These are phyloP conservation scores for Nephrotoma guestfalica DNA, from an alignment of 2,888 invertebrate genomes.

Conservation along the genomic window DNA sequence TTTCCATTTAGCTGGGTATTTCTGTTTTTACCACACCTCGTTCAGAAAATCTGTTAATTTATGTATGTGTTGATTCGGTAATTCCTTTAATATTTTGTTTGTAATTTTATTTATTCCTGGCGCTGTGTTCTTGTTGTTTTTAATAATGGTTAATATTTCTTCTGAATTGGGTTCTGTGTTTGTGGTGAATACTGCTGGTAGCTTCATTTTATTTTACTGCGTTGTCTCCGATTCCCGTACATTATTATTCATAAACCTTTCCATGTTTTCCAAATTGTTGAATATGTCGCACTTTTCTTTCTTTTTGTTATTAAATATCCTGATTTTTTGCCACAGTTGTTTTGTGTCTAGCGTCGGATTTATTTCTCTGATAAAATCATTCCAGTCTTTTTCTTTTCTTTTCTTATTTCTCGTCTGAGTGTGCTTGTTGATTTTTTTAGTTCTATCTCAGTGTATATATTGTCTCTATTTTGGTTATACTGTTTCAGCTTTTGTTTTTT, in stretches of 20 bases:
- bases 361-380: neutral
- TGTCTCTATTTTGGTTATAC: too few species aligned
- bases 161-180: neutral
- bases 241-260: neutral
- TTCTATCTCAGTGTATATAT: too few species aligned
- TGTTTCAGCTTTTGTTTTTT: too few species aligned
- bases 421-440: too few species aligned
- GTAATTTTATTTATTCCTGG: neutral
- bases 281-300: neutral
- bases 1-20: too few species aligned
- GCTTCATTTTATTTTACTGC: neutral
- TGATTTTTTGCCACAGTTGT: neutral
- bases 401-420: neutral
- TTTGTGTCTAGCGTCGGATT: neutral
- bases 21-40: too few species aligned
- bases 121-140: neutral
- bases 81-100: neutral
- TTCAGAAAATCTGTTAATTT: neutral
- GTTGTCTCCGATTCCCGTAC: neutral
- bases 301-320: neutral
- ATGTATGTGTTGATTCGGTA: neutral
- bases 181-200: neutral
- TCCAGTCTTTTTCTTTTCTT: neutral
- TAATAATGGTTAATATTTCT: too few species aligned
- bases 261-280: neutral